Evolutionary conservation across 2,797 vertebrate genomes (phyloP).

Genomic region (Siniperca undulata): DNA sequence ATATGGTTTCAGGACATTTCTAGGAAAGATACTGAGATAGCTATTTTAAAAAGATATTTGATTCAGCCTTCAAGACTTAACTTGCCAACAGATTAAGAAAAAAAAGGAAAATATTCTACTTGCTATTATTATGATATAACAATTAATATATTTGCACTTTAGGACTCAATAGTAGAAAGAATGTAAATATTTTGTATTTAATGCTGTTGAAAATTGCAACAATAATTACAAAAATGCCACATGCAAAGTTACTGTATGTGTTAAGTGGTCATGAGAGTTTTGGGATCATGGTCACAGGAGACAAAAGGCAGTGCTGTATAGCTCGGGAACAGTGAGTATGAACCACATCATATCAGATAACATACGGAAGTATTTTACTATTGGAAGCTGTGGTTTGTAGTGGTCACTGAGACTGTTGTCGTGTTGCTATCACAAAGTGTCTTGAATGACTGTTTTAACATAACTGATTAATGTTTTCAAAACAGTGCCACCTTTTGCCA

Average conservation of each 20-base stretch:
- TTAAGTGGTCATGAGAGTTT: background rate
- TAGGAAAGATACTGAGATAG: background rate
- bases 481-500: constrained; percentile 68
- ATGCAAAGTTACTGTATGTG: background rate
- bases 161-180: background rate
- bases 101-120: background rate
- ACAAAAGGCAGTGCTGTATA: background rate
- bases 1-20: background rate
- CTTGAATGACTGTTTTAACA: background rate
- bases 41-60: background rate
- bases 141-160: background rate
- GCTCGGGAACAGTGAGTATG: background rate
- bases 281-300: background rate
- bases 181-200: background rate
- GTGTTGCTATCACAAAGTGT: background rate
- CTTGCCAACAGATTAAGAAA: too few relatives aligned
- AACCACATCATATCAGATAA: background rate
- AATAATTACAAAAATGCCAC: background rate
- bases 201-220: background rate
- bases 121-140: too few relatives aligned
- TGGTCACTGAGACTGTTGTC: too few relatives aligned
- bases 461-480: constrained; percentile 27
- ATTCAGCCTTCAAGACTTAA: background rate
- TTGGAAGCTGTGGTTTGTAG: background rate
- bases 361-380: background rate